These are phyloP conservation scores for Melikaiella ostensackeni DNA, from an alignment of 2,888 invertebrate genomes.

Conservation along the genomic window DNA sequence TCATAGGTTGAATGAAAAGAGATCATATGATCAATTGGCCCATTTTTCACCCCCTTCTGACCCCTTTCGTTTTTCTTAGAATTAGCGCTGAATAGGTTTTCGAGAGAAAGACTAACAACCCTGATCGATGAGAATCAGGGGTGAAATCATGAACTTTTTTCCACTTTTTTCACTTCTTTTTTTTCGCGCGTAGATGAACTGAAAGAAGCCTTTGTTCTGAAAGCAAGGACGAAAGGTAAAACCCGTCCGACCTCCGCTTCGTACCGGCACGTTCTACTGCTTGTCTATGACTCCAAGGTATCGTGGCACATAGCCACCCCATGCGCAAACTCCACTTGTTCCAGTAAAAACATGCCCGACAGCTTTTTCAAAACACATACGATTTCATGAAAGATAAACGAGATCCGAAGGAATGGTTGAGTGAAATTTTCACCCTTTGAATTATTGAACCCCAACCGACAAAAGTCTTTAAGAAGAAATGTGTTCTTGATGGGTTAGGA, in stretches of 20 bases:
- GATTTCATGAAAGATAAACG: background rate
- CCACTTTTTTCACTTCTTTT: background rate
- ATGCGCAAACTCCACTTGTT: background rate
- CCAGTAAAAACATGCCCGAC: background rate
- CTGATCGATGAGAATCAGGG: background rate
- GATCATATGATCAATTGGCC: background rate
- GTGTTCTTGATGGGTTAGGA: background rate
- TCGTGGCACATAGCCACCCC: slow-evolving; percentile 1
- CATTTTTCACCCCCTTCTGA: background rate
- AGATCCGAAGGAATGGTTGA: background rate
- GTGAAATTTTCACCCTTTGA: background rate
- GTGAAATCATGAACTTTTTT: background rate
- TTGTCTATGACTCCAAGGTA: background rate
- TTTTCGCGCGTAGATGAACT: slow-evolving; percentile 5
- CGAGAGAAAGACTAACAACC: background rate
- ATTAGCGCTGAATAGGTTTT: background rate
- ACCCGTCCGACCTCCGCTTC: slow-evolving; percentile 1
- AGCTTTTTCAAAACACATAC: background rate
- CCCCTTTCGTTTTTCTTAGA: background rate
- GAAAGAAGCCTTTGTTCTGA: background rate
- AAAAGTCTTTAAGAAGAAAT: background rate
- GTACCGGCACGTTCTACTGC: slow-evolving; percentile 24
- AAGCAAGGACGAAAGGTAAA: slow-evolving; percentile 24
- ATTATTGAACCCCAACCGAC: background rate
- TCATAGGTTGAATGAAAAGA: background rate